Evolutionary conservation across 2,113 vertebrate species (phyloP), one percentile per base, ranked within the genome.

Genomic region (Amphiprion ocellaris): DNA sequence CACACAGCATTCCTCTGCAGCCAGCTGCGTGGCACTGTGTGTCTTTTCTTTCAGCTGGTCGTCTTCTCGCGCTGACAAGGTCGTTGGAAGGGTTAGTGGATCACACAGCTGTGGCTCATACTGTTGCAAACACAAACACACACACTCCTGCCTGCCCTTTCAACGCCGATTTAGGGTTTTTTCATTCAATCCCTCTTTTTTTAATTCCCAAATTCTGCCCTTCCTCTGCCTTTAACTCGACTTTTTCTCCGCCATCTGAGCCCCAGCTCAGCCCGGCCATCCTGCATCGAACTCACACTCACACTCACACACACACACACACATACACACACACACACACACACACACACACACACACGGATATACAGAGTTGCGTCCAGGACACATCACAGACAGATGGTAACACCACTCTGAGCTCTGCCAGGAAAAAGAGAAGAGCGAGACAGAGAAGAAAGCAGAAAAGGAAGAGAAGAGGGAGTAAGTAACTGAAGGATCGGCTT

Each of bases 341-440:
- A 81, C 68, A 60, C 30, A 30, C 24, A 72, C 28, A 64, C 60
- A 17, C 70, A 23, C 58, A 62, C 30, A 24, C 56, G 68, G 59
- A 56, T 41, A 33, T 28, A 24, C 56, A 61, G 21, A 62, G 58
- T 54, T 69, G 78, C 11, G 37, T 82, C 69, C 87, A 81, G 84
- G 86, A 90, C 86, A 86, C 86, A 84, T 85, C 85, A 69, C 88
- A 88, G 83, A 90, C 88, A 87, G 81, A 87, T 80, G 78, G 87
- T 85, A 92, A 92, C 81, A 66, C 84, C 84, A 87, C 82, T 74
- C 39, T 74, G 37, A 39, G 28, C 70, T 59, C 65, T 85, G 89
- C 90, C 90, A 90, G 91, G 90, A 93, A 92, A 92, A 90, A 94
- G 37, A 94, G 81, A 77, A 75, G 71, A 79, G 62, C 30, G 28